Conservation (phyloP, 2,888 invertebrate genomes). For the Iphiclides podalirius region DNA sequence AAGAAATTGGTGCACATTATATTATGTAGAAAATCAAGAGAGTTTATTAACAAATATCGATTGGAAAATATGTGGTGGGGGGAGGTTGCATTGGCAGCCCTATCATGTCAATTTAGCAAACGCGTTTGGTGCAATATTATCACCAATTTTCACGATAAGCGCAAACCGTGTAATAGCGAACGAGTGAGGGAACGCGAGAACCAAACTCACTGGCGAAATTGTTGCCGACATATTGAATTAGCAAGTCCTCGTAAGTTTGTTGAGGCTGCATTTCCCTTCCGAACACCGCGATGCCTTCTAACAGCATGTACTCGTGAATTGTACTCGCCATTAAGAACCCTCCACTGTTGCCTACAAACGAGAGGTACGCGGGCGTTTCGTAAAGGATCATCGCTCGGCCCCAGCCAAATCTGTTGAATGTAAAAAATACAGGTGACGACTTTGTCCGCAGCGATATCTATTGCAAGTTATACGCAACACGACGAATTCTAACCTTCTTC, state of each 20-base stretch:
- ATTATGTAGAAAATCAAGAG: no score
- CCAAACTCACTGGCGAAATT: slow-evolving; percentile 77
- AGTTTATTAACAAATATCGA: no score
- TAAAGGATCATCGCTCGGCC: slow-evolving; percentile 86
- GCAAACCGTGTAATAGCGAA: slow-evolving; percentile 11
- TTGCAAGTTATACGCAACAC: slow-evolving; percentile 8
- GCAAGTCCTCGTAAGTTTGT: slow-evolving; percentile 71
- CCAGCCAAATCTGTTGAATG: slow-evolving; percentile 84
- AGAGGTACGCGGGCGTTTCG: slow-evolving; percentile 84
- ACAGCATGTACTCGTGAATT: slow-evolving; percentile 81
- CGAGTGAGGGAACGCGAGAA: slow-evolving; percentile 26
- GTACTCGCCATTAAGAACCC: slow-evolving; percentile 89
- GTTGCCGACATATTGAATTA: slow-evolving; percentile 71
- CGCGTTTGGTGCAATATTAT: neutral
- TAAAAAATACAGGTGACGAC: slow-evolving; percentile 1
- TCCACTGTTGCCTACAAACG: slow-evolving; percentile 84
- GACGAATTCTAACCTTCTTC: neutral
- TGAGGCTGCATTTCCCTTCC: slow-evolving; percentile 56
- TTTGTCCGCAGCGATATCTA: slow-evolving; percentile 42
- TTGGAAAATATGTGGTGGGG: no score
- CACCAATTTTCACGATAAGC: slow-evolving; percentile 8
- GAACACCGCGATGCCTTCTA: slow-evolving; percentile 45
- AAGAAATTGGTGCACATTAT: no score
- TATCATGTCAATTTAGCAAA: neutral
- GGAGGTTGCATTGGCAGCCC: no score